Evolutionary conservation across 92 coral and sea anemone genomes (phyloP), one percentile per base, ranked within the genome.

Genomic region (Plumapathes pennacea): DNA sequence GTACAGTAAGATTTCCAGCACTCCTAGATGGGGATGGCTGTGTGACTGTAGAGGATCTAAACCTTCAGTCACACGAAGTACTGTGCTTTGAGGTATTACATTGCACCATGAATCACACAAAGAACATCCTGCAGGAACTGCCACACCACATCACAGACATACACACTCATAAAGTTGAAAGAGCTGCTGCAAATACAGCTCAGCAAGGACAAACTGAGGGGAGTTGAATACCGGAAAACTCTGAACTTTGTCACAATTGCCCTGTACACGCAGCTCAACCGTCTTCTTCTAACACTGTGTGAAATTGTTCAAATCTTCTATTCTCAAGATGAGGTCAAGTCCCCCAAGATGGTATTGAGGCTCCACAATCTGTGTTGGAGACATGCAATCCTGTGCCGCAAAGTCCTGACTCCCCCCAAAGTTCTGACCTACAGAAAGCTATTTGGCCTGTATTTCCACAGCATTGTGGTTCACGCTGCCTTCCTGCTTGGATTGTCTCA

Each of bases 391-490:
- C 78, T 27, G 19, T 69, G 81, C 43, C 41, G 66, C 2, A 40
- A 38, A 19, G 53, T 64, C 11, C 29, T 74, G 42, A 73, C 74
- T 2, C 83, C 76, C 11, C 74, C 83, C 11, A 51, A 60, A 56
- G 24, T 50, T 8, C 46, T 73, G 3, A 81, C 77, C 5, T 64
- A 43, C 51, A 66, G 72, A 46, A 81, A 81, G 57, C 69, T 81
- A 34, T 73, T 73, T 64, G 89, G 83, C 12, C 14, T 60, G 5
- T 82, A 82, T 42, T 81, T 81, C 72, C 87, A 81, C 28, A 42
- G 65, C 31, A 15, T 25, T 20, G 23, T 41, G 0, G 11, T 60
- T 2, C 81, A 73, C 32, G 47, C 73, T 25, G 28, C 56, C 12
- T 39, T 33, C 4, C 31, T 62, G 30, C 81, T 53, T 7, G 22